A percentile compares a stretch with the other conserved stretches of the same genome.
These are phyloP conservation scores for Mesorhabditis belari DNA, from an alignment of 2,888 invertebrate species.

Conservation along the genomic window DNA sequence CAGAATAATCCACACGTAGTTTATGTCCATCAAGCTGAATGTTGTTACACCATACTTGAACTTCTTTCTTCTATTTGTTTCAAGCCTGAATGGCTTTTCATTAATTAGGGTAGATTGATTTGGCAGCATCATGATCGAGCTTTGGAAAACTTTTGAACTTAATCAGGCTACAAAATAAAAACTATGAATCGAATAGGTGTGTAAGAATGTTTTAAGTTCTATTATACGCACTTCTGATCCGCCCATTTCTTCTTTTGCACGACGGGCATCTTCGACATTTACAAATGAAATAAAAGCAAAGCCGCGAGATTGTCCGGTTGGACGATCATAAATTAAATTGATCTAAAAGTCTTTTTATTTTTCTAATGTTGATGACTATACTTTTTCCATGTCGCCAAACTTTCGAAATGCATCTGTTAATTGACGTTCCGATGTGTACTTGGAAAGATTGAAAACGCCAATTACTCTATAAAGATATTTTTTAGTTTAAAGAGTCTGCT, in stretches of 20 bases:
- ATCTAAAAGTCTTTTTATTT: slow-evolving; percentile 1
- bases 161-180: no score
- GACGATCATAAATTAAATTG: slow-evolving; percentile 88
- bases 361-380: slow-evolving; percentile 50
- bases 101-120: no score
- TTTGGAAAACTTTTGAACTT: no score
- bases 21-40: background rate
- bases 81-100: no score
- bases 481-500: background rate
- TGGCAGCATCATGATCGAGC: no score
- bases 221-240: background rate
- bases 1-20: slow-evolving; percentile 30
- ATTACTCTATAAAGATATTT: slow-evolving; percentile 62
- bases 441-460: slow-evolving; percentile 88
- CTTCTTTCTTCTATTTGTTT: no score
- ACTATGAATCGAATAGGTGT: no score
- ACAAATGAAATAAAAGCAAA: slow-evolving; percentile 37
- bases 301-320: slow-evolving; percentile 56
- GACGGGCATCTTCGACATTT: slow-evolving; percentile 23
- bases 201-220: no score
- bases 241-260: slow-evolving; percentile 13
- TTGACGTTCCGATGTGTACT: slow-evolving; percentile 83
- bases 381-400: slow-evolving; percentile 81
- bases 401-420: slow-evolving; percentile 83
- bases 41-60: no score